Evolutionary conservation across 2,888 invertebrate species (phyloP).

Genomic region (Xylocampa areola): DNA sequence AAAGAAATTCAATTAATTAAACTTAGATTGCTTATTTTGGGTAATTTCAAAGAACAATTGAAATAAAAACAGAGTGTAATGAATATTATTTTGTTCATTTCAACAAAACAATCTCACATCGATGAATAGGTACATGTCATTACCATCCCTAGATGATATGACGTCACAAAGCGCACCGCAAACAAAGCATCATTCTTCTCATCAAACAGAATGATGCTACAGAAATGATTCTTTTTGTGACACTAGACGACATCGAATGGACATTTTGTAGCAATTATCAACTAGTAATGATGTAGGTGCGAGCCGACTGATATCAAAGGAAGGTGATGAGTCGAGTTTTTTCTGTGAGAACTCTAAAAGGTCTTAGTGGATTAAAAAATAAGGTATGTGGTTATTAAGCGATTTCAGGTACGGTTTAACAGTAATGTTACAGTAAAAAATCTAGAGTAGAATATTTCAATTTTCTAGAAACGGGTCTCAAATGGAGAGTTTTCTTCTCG

Average conservation of each 20-base stretch:
- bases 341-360: constrained; percentile 39
- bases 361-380: constrained; percentile 14
- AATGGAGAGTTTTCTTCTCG: no score
- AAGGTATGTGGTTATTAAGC: constrained; percentile 4
- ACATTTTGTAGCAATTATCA: constrained; percentile 66
- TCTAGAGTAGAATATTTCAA: no score
- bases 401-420: constrained; percentile 1
- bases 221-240: constrained; percentile 72
- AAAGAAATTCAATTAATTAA: no score
- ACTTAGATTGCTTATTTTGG: not conserved
- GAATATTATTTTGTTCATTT: constrained; percentile 14
- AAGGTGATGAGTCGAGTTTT: constrained; percentile 46
- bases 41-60: not conserved
- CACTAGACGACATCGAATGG: constrained; percentile 71
- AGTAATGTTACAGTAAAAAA: no score
- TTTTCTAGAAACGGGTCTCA: no score
- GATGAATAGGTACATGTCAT: constrained; percentile 41
- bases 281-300: constrained; percentile 57
- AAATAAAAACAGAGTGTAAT: constrained; percentile 7
- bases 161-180: constrained; percentile 61
- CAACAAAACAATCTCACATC: constrained; percentile 32
- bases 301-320: constrained; percentile 43
- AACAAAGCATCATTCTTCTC: constrained; percentile 60
- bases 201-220: constrained; percentile 71
- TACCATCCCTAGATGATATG: constrained; percentile 53